These are phyloP conservation scores for Clarias pachynema DNA, from an alignment of 2,797 vertebrate species.

Conservation along the genomic window DNA sequence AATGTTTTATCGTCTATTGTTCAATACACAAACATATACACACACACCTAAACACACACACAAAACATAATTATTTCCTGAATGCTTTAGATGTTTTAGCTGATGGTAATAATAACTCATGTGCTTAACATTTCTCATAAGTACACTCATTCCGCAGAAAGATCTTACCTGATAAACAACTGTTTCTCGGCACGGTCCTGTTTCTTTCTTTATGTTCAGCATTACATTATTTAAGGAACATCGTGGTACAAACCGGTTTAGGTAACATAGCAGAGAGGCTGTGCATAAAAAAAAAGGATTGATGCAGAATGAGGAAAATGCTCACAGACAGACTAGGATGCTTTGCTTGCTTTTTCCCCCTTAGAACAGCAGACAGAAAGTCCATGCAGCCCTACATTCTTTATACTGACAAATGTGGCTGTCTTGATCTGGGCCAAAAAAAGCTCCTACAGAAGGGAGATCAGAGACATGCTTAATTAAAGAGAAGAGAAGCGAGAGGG, in stretches of 20 bases:
- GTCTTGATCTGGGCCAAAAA: constrained; percentile 15
- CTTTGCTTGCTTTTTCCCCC: constrained; percentile 7
- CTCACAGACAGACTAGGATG: background rate
- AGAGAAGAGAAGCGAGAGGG: constrained; percentile 12
- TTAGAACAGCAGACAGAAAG: constrained; percentile 10
- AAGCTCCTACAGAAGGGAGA: constrained; percentile 1
- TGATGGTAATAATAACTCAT: background rate
- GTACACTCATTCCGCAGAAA: background rate
- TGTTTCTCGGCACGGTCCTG: background rate
- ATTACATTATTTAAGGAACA: background rate
- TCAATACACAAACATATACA: background rate
- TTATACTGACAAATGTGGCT: constrained; percentile 35
- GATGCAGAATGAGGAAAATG: background rate
- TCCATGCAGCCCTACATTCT: constrained; percentile 12
- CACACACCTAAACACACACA: background rate
- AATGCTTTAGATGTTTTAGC: background rate
- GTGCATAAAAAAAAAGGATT: background rate
- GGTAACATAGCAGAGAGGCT: background rate
- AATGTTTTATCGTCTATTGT: background rate
- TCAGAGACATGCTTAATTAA: constrained; percentile 30
- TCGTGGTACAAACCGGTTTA: constrained; percentile 1
- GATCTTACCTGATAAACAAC: background rate
- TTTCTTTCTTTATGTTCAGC: background rate
- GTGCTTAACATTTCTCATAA: background rate
- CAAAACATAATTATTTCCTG: background rate